Conservation (phyloP, 1,140 invertebrate species). For the Batillaria attramentaria region DNA sequence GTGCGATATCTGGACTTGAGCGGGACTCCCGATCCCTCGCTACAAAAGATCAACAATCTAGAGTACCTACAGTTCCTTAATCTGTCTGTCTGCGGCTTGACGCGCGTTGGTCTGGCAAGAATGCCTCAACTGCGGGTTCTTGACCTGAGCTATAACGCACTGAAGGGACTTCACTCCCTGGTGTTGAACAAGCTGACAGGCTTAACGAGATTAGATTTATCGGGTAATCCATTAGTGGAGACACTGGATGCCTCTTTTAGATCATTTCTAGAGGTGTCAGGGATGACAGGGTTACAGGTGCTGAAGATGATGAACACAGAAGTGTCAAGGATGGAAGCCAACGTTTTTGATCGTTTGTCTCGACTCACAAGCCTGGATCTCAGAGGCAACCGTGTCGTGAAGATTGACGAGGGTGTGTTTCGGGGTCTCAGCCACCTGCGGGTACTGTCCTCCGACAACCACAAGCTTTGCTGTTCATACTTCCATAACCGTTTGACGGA, state of each 20-base stretch:
- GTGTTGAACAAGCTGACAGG: not conserved
- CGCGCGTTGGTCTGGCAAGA: not conserved
- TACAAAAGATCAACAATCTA: not conserved
- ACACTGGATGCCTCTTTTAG: constrained; percentile 32
- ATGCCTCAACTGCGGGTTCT: constrained; percentile 18
- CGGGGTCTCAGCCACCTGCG: not conserved
- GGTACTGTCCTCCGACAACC: not conserved
- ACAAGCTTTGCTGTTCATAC: not conserved
- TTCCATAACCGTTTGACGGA: not conserved
- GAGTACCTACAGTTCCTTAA: constrained; percentile 18
- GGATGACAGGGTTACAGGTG: constrained; percentile 32
- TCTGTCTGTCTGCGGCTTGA: constrained; percentile 14
- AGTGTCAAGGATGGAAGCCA: not conserved
- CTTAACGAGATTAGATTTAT: constrained; percentile 26
- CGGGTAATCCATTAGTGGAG: constrained; percentile 30
- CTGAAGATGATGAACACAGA: constrained; percentile 21
- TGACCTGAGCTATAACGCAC: constrained; percentile 21
- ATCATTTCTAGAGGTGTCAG: constrained; percentile 23
- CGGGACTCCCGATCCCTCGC: not conserved
- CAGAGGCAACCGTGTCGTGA: not conserved
- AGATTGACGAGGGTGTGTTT: not conserved
- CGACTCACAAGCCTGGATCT: not conserved
- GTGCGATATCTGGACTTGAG: constrained; percentile 24
- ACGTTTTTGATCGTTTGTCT: not conserved
- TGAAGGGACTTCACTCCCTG: constrained; percentile 7